These are phyloP conservation scores for Omphaloscelis lunosa DNA, from an alignment of 2,888 invertebrate genomes.

Conservation along the genomic window DNA sequence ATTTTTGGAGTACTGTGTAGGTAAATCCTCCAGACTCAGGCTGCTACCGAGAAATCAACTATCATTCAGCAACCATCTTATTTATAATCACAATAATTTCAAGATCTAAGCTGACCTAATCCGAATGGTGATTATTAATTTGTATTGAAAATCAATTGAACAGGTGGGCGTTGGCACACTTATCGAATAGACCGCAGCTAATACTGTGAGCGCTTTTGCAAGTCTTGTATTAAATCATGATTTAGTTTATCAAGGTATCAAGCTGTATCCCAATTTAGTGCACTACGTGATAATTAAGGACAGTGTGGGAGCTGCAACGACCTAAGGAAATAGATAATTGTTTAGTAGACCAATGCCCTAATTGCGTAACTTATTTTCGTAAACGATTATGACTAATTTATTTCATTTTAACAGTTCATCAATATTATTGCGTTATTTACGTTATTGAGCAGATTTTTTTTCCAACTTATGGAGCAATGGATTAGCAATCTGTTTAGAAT, in stretches of 20 bases:
- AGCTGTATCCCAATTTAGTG: not conserved
- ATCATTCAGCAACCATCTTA: not conserved
- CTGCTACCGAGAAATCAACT: not conserved
- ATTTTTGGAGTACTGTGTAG: no score
- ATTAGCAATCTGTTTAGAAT: no score
- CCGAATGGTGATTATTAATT: not conserved
- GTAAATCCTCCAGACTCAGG: not conserved
- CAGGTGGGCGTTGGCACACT: constrained; percentile 22
- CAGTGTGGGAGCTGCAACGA: not conserved
- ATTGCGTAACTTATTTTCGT: no score
- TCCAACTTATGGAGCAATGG: no score
- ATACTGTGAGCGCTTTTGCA: constrained; percentile 10
- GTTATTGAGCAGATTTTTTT: no score
- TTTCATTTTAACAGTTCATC: no score
- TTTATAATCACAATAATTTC: not conserved
- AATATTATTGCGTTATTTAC: no score
- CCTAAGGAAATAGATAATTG: not conserved
- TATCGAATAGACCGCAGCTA: constrained; percentile 6
- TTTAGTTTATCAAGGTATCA: constrained; percentile 20
- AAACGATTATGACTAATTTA: no score
- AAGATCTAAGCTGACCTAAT: not conserved
- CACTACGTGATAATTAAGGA: not conserved
- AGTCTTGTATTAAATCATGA: constrained; percentile 10
- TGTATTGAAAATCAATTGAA: constrained; percentile 14
- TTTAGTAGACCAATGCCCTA: no score